These are phyloP conservation scores for Falcaria lacertinaria DNA, from an alignment of 2,888 invertebrate genomes.

Conservation along the genomic window DNA sequence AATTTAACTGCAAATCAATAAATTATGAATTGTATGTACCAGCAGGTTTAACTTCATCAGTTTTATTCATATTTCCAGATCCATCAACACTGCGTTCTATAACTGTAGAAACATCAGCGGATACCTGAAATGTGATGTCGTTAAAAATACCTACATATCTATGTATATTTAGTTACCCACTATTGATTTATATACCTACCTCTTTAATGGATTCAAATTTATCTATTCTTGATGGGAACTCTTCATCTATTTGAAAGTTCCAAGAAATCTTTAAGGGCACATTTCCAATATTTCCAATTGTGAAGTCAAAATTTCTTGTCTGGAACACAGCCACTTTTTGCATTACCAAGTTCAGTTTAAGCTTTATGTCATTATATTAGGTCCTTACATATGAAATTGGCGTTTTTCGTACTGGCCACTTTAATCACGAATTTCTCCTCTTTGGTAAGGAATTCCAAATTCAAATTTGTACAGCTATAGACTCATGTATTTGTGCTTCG, in stretches of 20 bases:
- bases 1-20: conserved; percentile 47
- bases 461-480: too few relatives aligned
- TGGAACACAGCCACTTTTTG: conserved; percentile 22
- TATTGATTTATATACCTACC: conserved; percentile 13
- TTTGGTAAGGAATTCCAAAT: too few relatives aligned
- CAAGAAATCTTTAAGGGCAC: conserved; percentile 63
- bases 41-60: background rate
- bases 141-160: background rate
- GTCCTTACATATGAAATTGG: too few relatives aligned
- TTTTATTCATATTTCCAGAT: background rate
- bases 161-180: background rate
- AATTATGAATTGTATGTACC: background rate
- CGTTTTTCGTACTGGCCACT: too few relatives aligned
- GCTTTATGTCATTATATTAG: too few relatives aligned
- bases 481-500: too few relatives aligned
- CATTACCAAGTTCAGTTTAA: too few relatives aligned
- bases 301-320: conserved; percentile 54
- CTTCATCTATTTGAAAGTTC: conserved; percentile 63
- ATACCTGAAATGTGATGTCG: background rate
- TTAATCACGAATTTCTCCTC: too few relatives aligned
- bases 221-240: conserved; percentile 59
- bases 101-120: background rate
- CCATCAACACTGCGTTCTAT: background rate
- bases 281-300: conserved; percentile 53
- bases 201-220: conserved; percentile 29